These are phyloP conservation scores for Leptogaster cylindrica DNA, from an alignment of 2,888 invertebrate genomes.

Conservation along the genomic window DNA sequence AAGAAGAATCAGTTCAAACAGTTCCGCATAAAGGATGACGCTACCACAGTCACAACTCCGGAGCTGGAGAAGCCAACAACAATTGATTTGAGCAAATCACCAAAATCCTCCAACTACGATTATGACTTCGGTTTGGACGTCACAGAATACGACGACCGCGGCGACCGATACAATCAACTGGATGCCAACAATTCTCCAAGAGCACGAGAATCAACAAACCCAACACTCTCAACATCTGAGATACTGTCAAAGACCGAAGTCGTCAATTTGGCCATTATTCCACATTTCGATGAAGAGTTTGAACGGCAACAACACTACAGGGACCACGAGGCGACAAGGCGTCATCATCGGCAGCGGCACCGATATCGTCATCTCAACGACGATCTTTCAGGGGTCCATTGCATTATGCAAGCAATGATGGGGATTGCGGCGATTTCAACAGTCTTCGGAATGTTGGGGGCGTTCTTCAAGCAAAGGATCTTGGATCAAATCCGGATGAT, in stretches of 20 bases:
- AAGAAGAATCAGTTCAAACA: slow-evolving; percentile 62
- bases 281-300: slow-evolving; percentile 61
- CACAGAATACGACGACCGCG: slow-evolving; percentile 58
- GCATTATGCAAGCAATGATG: slow-evolving; percentile 63
- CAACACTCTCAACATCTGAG: slow-evolving; percentile 46
- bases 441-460: slow-evolving; percentile 62
- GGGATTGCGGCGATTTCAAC: slow-evolving; percentile 61
- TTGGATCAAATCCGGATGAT: slow-evolving; percentile 61
- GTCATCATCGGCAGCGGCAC: slow-evolving; percentile 58
- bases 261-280: slow-evolving; percentile 61
- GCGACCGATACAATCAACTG: slow-evolving; percentile 43
- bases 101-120: slow-evolving; percentile 54
- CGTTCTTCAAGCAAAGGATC: slow-evolving; percentile 62
- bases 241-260: slow-evolving; percentile 60
- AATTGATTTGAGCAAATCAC: slow-evolving; percentile 31
- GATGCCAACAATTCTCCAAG: slow-evolving; percentile 17
- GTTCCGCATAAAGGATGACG: slow-evolving; percentile 59
- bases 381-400: slow-evolving; percentile 61
- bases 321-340: slow-evolving; percentile 49
- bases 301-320: slow-evolving; percentile 57
- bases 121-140: slow-evolving; percentile 60
- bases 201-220: slow-evolving; percentile 30
- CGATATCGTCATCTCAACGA: slow-evolving; percentile 54
- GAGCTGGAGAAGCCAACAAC: slow-evolving; percentile 24
- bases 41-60: slow-evolving; percentile 52